A percentile compares a stretch with the other conserved stretches of the same genome.
Evolutionary conservation across 2,797 vertebrate genomes (phyloP).

Genomic region (Glyptemys insculpta): DNA sequence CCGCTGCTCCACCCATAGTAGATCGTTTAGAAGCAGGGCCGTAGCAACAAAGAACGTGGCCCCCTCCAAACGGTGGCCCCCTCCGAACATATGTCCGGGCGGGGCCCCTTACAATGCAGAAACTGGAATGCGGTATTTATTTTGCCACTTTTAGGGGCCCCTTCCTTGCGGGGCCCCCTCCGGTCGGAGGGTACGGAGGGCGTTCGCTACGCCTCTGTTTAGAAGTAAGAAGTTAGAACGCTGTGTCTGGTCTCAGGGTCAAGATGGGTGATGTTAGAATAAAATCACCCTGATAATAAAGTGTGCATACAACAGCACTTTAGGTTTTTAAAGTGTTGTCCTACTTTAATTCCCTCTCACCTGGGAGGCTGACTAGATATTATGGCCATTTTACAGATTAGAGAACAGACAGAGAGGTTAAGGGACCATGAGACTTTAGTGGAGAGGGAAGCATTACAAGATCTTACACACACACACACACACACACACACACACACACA

Average conservation of each 20-base stretch:
- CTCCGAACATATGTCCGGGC: too few relatives aligned
- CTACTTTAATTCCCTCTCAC: neutral
- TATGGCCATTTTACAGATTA: neutral
- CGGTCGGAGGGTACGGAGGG: too few relatives aligned
- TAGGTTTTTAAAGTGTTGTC: neutral
- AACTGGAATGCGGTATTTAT: too few relatives aligned
- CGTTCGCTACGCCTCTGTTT: too few relatives aligned
- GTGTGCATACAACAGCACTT: neutral
- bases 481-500: too few relatives aligned
- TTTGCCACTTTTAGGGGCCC: too few relatives aligned
- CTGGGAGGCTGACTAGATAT: neutral
- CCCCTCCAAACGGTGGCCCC: too few relatives aligned
- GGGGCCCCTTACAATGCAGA: too few relatives aligned
- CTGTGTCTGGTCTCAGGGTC: neutral
- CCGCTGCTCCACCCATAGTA: neutral
- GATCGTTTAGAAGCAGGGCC: neutral
- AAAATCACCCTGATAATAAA: neutral
- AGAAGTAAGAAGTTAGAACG: neutral
- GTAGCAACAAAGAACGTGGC: too few relatives aligned
- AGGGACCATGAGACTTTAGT: neutral
- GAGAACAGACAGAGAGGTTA: neutral
- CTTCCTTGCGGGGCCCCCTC: too few relatives aligned
- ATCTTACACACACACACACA: neutral
- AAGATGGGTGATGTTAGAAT: neutral
- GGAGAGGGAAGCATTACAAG: neutral